Evolutionary conservation across 2,113 vertebrate genomes (phyloP).

Genomic region (Sporophila hypoxantha): DNA sequence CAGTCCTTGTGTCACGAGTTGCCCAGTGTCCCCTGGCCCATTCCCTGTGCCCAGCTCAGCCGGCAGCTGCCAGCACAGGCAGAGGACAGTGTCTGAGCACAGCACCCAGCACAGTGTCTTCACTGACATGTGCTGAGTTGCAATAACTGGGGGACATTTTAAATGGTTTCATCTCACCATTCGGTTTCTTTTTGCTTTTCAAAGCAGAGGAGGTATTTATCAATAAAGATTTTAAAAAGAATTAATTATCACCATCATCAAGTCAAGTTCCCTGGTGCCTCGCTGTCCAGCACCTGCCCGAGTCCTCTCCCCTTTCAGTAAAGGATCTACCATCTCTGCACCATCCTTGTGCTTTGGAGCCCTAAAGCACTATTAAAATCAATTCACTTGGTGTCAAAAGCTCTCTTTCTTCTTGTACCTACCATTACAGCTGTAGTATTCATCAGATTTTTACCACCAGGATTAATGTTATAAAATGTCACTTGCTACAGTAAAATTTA

Average conservation of each 20-base stretch:
- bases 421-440: slow-evolving; percentile 47
- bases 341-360: background rate
- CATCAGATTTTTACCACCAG: slow-evolving; percentile 69
- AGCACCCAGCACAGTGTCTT: background rate
- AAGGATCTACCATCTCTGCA: background rate
- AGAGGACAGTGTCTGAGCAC: background rate
- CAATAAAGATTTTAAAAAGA: slow-evolving; percentile 65
- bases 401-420: slow-evolving; percentile 21
- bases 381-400: slow-evolving; percentile 31
- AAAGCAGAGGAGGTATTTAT: slow-evolving; percentile 58
- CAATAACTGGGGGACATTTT: slow-evolving; percentile 34
- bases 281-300: background rate
- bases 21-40: background rate
- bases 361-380: slow-evolving; percentile 10
- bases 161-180: background rate
- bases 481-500: slow-evolving; percentile 79
- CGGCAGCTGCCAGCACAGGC: background rate
- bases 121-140: background rate
- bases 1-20: fast-evolving
- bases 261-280: slow-evolving; percentile 45
- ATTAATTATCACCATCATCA: slow-evolving; percentile 67
- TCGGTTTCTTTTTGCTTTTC: slow-evolving; percentile 27
- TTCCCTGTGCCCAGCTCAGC: background rate
- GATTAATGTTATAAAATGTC: slow-evolving; percentile 80
- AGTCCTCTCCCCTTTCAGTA: background rate